Evolutionary conservation across 2,888 invertebrate genomes (phyloP), one percentile per base, ranked within the genome.

Genomic region (Carabus problematicus): DNA sequence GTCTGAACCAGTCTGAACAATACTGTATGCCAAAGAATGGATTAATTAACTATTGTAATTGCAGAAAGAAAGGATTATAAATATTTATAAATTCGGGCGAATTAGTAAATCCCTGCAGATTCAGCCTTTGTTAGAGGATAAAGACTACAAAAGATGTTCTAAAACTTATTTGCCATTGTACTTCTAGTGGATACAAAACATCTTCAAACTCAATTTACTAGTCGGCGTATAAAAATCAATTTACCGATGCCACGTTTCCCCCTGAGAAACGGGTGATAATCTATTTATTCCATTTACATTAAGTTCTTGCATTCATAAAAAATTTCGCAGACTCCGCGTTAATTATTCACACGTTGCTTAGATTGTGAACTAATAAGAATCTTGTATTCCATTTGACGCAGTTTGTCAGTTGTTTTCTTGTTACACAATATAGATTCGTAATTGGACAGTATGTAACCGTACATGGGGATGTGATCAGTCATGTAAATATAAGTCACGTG

Each of bases 401-500:
- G 2, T 29, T 29, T 29, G 29, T 29, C 29, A 29, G 29, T 49
- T 12, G 49, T 49, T 8, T n/a, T 8, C 16, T 11, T 52, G 18
- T 4, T 16, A 11, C n/a, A 52, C 6, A 52, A 18, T 16, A 18
- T 52, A 90, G 91, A 82, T 91, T 90, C 81, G 87, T 91, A 79
- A 90, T 91, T 78, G 91, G 91, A 47, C 91, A 91, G 80, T 91
- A 91, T 81, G 90, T 90, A 75, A 91, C 87, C 70, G 87, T 90
- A 54, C 90, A 91, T 76, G 92, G 92, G 67, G 92, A 92, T 81
- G 91, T 93, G 75, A 90, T 92, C 80, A 91, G 92, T 79, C 91
- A 91, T 82, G 91, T 93, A 75, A 93, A 93, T 83, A 91, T 93
- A 77, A 90, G 89, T 78, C 89, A 89, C 78, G 91, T 91, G 74